These are phyloP conservation scores for Hormaphis cornu DNA, from an alignment of 1,140 invertebrate species.

Conservation along the genomic window DNA sequence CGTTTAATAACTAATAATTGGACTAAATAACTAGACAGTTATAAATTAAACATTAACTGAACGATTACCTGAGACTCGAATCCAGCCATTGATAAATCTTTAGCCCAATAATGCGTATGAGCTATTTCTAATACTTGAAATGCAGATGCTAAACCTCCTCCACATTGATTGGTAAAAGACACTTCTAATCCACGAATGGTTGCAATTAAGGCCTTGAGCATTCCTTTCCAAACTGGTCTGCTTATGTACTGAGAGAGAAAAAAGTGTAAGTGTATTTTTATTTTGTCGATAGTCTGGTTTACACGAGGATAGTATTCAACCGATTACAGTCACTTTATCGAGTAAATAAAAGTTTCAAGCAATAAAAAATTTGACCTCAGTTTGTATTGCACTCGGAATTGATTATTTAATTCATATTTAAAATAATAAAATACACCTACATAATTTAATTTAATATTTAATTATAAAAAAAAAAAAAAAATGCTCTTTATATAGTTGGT, in stretches of 20 bases:
- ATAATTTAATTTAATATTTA: too few species aligned
- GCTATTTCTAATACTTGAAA: conserved; percentile 95
- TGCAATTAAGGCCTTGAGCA: conserved; percentile 83
- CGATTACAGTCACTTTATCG: too few species aligned
- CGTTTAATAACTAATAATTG: too few species aligned
- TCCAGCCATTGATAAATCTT: conserved; percentile 53
- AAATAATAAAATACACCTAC: too few species aligned
- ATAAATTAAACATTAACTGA: too few species aligned
- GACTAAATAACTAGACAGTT: too few species aligned
- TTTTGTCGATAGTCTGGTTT: too few species aligned
- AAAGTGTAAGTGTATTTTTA: too few species aligned
- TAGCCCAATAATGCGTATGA: conserved; percentile 96
- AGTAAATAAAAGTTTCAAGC: not conserved
- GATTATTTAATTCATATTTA: not conserved
- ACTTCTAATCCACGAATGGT: conserved; percentile 82
- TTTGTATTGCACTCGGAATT: conserved; percentile 3
- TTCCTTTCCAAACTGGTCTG: conserved; percentile 89
- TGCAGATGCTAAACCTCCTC: conserved; percentile 94
- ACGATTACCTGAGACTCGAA: conserved; percentile 48
- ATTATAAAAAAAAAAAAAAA: too few species aligned
- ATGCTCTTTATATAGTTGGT: too few species aligned
- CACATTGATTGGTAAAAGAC: conserved; percentile 85
- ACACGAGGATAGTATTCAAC: too few species aligned
- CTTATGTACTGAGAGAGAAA: conserved; percentile 61
- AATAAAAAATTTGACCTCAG: too few species aligned